These are phyloP conservation scores for Barypeithes pellucidus DNA, from an alignment of 2,888 invertebrate species.

Conservation along the genomic window DNA sequence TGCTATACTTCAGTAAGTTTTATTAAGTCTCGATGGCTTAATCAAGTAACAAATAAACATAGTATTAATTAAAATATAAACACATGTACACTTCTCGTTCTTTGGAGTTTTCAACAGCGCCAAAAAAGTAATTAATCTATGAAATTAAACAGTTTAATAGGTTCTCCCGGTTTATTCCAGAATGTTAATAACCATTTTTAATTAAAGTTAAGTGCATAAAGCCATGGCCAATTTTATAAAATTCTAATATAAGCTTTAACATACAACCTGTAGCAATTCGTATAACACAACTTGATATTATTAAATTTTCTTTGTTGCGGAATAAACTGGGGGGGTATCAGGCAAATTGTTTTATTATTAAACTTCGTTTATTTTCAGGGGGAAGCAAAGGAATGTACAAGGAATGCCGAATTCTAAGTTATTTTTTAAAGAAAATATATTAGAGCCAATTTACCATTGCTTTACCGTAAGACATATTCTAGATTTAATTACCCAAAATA, in stretches of 20 bases:
- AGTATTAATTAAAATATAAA: too few species aligned
- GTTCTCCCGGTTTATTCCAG: background rate
- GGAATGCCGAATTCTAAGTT: too few species aligned
- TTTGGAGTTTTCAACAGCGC: background rate
- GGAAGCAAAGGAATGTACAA: too few species aligned
- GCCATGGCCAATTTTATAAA: constrained; percentile 4
- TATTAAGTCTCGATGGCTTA: too few species aligned
- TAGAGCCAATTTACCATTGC: too few species aligned
- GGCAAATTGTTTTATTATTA: background rate
- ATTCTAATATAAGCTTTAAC: constrained; percentile 14
- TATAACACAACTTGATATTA: constrained; percentile 3
- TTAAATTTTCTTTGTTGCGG: constrained; percentile 13
- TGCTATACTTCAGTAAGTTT: too few species aligned
- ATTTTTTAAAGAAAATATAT: too few species aligned
- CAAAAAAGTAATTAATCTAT: background rate
- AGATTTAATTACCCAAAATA: constrained; percentile 2
- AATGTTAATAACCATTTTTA: constrained; percentile 19
- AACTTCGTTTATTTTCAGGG: background rate
- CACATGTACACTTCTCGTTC: background rate
- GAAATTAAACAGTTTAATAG: background rate
- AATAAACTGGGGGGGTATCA: background rate
- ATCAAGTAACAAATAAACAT: too few species aligned
- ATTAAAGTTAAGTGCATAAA: constrained; percentile 12
- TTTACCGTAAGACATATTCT: too few species aligned
- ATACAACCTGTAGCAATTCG: constrained; percentile 8